Base-by-base conservation (phyloP, 1,140 invertebrate species). In the Leptinotarsa lineolata region DNA sequence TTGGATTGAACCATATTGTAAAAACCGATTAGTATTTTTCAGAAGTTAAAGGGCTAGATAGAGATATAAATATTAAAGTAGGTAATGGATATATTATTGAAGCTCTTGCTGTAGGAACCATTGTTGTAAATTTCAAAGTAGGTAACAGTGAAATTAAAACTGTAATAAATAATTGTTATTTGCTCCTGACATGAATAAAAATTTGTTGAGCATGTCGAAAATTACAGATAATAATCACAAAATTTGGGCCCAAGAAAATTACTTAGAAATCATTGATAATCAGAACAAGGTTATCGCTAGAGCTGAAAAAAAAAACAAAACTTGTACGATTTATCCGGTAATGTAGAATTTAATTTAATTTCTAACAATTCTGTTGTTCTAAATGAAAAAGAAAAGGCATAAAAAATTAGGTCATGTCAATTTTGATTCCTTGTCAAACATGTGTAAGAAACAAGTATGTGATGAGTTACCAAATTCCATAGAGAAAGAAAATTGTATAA, bases 311-410 rank as follows among this genome's bases (percentile, higher is more conserved):
- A n/a, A n/a, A n/a, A 76, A 68, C 65, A 82, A 39, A 81, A 81
- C 76, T 79, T 75, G 74, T 80, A 83, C n/a, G n/a, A n/a, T n/a
- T n/a, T n/a, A n/a, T n/a, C 78, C 66, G 79, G 80, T 45, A 78
- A 80, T 80, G 76, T 82, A 18, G 21, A 16, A 5, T 39, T 45
- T 22, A 44, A 68, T 22, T 59, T 22, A 68, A 30, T 46, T n/a
- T n/a, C 24, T 59, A 15, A 68, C 21, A 46, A 20, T 20, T 45
- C 46, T 24, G 18, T 13, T 8, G 58, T 16, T 58, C 11, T 39
- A 63, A 44, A 16, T 30, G 39, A 64, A 2, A 71, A 44, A 63
- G 70, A 71, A 46, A 71, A 71, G 45, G 70, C 59, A 71, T 63
- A 24, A 22, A 13, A 46, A 12, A 30, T 13, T 63, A 39, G 59